Evolutionary conservation across 2,888 invertebrate genomes (phyloP).

Genomic region (Drosophila putrida): DNA sequence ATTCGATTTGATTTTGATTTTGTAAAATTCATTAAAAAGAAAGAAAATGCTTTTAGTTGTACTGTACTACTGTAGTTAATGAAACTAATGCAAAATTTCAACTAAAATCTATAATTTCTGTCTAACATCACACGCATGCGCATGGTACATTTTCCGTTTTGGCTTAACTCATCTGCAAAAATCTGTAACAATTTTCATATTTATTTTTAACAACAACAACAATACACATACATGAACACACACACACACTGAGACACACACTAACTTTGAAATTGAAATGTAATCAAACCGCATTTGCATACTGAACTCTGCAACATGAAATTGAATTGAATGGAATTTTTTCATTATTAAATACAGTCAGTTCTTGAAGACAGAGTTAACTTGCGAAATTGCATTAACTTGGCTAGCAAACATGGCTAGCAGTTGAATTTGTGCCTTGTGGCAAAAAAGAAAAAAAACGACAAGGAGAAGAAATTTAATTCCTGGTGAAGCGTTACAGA

Average conservation of each 20-base stretch:
- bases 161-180: constrained; percentile 69
- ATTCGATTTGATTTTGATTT: constrained; percentile 5
- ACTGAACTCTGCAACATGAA: constrained; percentile 49
- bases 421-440: constrained; percentile 24
- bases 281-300: constrained; percentile 38
- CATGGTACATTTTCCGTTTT: constrained; percentile 83
- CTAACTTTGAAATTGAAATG: constrained; percentile 26
- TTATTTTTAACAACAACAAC: constrained; percentile 32
- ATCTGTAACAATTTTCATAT: constrained; percentile 62
- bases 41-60: constrained; percentile 59
- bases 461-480: constrained; percentile 36
- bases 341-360: constrained; percentile 7
- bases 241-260: constrained; percentile 22
- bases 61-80: constrained; percentile 68
- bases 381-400: constrained; percentile 50
- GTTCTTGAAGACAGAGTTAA: background rate
- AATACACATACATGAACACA: constrained; percentile 36
- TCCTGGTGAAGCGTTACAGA: constrained; percentile 51
- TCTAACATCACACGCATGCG: constrained; percentile 86
- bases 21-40: constrained; percentile 14
- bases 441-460: too few species aligned
- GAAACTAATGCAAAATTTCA: constrained; percentile 76
- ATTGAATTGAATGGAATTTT: constrained; percentile 14
- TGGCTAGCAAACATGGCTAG: constrained; percentile 43
- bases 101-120: constrained; percentile 85